Percentiles rank a stretch among this genome's conserved stretches.
These are phyloP conservation scores for Laothoe populi DNA, from an alignment of 2,888 invertebrate species.

Conservation along the genomic window DNA sequence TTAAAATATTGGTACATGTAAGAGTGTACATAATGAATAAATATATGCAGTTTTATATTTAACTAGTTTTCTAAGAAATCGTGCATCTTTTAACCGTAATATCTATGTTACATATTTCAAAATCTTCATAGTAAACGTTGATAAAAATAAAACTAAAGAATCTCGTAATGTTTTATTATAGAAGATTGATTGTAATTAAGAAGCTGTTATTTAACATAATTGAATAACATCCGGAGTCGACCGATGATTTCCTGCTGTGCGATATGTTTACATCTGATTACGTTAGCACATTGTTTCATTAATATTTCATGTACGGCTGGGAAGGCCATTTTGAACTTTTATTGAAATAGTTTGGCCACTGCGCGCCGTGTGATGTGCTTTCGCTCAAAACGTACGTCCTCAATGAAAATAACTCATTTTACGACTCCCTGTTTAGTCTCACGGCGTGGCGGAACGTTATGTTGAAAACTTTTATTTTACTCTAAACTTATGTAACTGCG, in stretches of 20 bases:
- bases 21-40: no score
- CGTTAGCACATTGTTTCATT: constrained; percentile 30
- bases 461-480: constrained; percentile 33
- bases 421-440: constrained; percentile 51
- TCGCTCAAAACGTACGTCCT: constrained; percentile 49
- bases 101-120: no score
- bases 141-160: background rate
- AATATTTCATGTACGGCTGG: constrained; percentile 44
- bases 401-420: constrained; percentile 59
- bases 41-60: no score
- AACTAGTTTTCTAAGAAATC: no score
- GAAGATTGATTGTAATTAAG: background rate
- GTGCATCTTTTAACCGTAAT: no score
- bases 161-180: background rate
- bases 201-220: no score
- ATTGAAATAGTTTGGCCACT: constrained; percentile 67
- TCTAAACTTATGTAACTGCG: constrained; percentile 31
- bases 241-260: background rate
- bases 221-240: background rate
- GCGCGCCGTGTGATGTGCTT: constrained; percentile 40
- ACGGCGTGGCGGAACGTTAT: constrained; percentile 30
- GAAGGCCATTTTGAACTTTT: constrained; percentile 65
- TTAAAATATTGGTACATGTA: no score
- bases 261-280: background rate
- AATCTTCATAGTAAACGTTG: no score